phyloP scores from a whole-genome alignment of 2,888 invertebrate species.

The Drosophila hamatofila region DNA sequence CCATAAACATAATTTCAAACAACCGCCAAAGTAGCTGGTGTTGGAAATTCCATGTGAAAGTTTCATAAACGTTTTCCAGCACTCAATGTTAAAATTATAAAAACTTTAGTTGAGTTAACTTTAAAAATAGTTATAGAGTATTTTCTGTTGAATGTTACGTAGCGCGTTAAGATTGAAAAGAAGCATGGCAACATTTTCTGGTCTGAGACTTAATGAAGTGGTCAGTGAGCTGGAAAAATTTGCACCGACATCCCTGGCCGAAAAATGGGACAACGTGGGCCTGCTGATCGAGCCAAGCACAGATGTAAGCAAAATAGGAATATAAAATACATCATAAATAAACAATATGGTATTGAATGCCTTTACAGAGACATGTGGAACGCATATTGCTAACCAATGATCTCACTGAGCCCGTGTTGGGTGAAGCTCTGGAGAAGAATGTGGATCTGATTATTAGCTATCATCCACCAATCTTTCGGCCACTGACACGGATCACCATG shows the following conservation, averaged over 20 bases:
- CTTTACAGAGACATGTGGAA: slow-evolving; percentile 86
- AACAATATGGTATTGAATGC: not conserved
- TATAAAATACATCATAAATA: not conserved
- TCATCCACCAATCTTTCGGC: slow-evolving; percentile 97
- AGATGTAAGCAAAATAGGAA: slow-evolving; percentile 45
- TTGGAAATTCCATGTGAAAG: slow-evolving; percentile 8
- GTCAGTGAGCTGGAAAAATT: slow-evolving; percentile 88
- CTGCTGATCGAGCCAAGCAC: slow-evolving; percentile 92
- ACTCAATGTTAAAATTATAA: slow-evolving; percentile 3
- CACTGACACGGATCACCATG: slow-evolving; percentile 92
- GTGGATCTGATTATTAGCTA: slow-evolving; percentile 95
- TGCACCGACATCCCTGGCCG: slow-evolving; percentile 90
- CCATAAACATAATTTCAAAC: slow-evolving; percentile 7
- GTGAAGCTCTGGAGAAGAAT: slow-evolving; percentile 90
- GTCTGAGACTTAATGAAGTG: slow-evolving; percentile 82
- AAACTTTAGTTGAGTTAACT: not conserved
- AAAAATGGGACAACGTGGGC: slow-evolving; percentile 98
- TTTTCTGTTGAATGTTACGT: slow-evolving; percentile 35
- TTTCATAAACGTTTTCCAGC: slow-evolving; percentile 12
- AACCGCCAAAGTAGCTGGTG: slow-evolving; percentile 22
- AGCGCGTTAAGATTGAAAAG: slow-evolving; percentile 36
- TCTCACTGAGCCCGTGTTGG: slow-evolving; percentile 93
- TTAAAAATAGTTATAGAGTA: not conserved
- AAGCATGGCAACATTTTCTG: slow-evolving; percentile 53
- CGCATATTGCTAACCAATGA: slow-evolving; percentile 95